Evolutionary conservation across 2,888 invertebrate species (phyloP).

Genomic region (Rotaria magnacalcarata): DNA sequence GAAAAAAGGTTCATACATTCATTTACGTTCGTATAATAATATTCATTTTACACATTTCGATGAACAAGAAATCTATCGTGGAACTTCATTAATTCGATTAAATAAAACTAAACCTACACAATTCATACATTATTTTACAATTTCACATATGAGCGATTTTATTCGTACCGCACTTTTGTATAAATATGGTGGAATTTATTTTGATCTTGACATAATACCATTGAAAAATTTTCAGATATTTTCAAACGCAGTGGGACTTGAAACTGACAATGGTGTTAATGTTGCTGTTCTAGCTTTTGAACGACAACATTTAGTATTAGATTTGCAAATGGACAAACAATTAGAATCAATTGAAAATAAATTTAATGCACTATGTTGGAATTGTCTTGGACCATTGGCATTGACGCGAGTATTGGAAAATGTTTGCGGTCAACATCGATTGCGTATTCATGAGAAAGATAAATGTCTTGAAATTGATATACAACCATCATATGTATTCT

Average conservation of each 20-base stretch:
- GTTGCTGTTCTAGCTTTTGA: slow-evolving; percentile 21
- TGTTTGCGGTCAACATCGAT: neutral
- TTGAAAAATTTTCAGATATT: neutral
- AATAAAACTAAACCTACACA: neutral
- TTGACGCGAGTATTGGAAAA: neutral
- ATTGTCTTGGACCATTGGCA: slow-evolving; percentile 18
- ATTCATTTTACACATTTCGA: slow-evolving; percentile 9
- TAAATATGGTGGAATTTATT: slow-evolving; percentile 36
- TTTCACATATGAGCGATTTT: slow-evolving; percentile 8
- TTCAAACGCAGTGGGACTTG: neutral
- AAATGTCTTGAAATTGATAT: slow-evolving; percentile 27
- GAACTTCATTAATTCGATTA: neutral
- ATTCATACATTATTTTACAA: neutral
- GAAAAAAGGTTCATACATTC: slow-evolving; percentile 9
- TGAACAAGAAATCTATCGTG: neutral
- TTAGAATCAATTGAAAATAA: neutral
- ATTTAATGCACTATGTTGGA: slow-evolving; percentile 11
- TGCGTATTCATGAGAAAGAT: neutral
- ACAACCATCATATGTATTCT: neutral
- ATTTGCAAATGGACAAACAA: slow-evolving; percentile 33
- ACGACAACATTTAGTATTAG: slow-evolving; percentile 32
- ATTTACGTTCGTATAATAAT: neutral
- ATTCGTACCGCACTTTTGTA: slow-evolving; percentile 6
- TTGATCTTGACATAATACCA: slow-evolving; percentile 28
- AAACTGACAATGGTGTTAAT: neutral